These are phyloP conservation scores for Halcyon smyrnensis DNA, from an alignment of 2,797 vertebrate species.

Conservation along the genomic window DNA sequence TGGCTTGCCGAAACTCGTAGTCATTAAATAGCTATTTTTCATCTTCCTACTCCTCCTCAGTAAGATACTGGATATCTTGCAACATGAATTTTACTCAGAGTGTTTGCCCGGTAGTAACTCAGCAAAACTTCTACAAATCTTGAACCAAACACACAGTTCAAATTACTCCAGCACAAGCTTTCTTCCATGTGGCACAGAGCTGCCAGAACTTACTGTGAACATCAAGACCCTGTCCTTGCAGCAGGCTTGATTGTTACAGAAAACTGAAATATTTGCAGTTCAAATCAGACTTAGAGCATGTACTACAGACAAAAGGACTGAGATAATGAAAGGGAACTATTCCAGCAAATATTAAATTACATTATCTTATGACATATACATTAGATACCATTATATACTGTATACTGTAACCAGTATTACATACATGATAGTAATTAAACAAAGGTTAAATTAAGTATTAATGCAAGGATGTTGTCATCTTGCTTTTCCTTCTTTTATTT, in stretches of 20 bases:
- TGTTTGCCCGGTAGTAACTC: neutral
- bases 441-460: neutral
- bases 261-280: neutral
- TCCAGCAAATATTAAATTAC: neutral
- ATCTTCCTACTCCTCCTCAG: neutral
- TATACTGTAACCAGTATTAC: neutral
- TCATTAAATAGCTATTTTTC: neutral
- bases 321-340: neutral
- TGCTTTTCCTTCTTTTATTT: neutral
- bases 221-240: neutral
- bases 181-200: neutral
- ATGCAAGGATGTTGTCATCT: neutral
- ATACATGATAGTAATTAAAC: neutral
- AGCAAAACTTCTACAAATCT: neutral
- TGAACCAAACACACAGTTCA: neutral
- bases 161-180: neutral
- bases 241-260: neutral
- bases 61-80: neutral
- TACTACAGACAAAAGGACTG: neutral
- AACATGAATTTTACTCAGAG: neutral
- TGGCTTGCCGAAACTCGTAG: neutral
- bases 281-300: neutral
- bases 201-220: neutral
- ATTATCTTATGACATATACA: neutral
- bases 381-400: neutral